Evolutionary conservation across 2,113 vertebrate species (phyloP), one percentile per base, ranked within the genome.

Genomic region (Peucedramus taeniatus): DNA sequence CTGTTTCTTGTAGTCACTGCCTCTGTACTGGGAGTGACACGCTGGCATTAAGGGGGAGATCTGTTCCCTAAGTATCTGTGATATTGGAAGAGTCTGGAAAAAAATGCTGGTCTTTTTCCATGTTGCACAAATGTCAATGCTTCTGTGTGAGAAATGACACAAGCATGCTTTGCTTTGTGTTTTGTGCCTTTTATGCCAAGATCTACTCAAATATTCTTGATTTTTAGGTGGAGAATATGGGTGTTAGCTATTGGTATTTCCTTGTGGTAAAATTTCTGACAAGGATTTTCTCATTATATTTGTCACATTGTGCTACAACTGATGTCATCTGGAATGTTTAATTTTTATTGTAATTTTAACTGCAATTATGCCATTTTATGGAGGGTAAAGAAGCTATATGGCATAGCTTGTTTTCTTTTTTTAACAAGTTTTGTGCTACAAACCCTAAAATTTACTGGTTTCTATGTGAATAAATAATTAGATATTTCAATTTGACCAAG

Each of bases 361-460:
- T 72, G 92, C 92, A 92, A 75, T n/a, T 39, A 96, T 89, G 87
- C 53, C 75, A 70, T 85, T 97, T 94, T 90, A 79, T 78, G 79
- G 83, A 89, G 65, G 94, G 92, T 97, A 90, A 95, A 93, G 60
- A 96, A 96, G 95, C 96, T 97, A 97, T 72, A 94, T 91, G 90
- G 95, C 81, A 91, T 89, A 97, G 91, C 88, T 90, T 57, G n/a
- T 79, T 90, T 93, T 95, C 95, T 93, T 96, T 97, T 93, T 92
- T 72, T 51, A 61, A 77, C 85, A 96, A 68, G 93, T 89, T 93
- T 87, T 97, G 94, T 96, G 90, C 76, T 83, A 96, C 37, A 3
- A 72, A 93, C 79, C 83, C 93, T 80, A 72, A 95, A 92, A 57
- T 81, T 93, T 65, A 82, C 51, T 77, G 82, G 88, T 94, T 96